Evolutionary conservation across 2,888 invertebrate species (phyloP), one percentile per base, ranked within the genome.

Genomic region (Eudasyphora cyanicolor): DNA sequence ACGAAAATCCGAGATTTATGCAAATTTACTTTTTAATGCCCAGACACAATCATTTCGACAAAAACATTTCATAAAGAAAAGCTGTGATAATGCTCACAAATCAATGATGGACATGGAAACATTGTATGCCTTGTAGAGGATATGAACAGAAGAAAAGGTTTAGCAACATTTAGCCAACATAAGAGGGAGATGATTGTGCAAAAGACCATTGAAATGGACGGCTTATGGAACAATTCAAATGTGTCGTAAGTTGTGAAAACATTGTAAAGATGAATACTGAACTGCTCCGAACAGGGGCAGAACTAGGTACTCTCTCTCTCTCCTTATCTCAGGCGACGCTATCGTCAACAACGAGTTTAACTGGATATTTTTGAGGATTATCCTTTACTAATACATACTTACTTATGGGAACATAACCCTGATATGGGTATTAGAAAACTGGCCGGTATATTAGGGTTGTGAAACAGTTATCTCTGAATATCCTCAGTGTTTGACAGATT

Each of bases 11-110:
- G 21, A 75, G 85, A 83, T 85, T 83, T 83, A 80, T 64, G 78
- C 74, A 80, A 82, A 85, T 84, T 80, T 79, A 76, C 76, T 70
- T 64, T 67, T 74, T 84, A 80, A 76, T 82, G 8, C 82, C 38
- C 49, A 51, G 45, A 57, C 42, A 71, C 75, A 82, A 75, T 62
- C 54, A 82, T 6, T 10, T 17, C 45, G 14, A 24, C 27, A 27
- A 27, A 24, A 12, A 21, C 14, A 67, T 70, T 74, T 62, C 54
- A 70, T 54, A 80, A 51, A 75, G 71, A 79, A 84, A 81, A 81
- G 78, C 84, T 78, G 84, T 81, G 71, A 84, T 84, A 81, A 84
- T 78, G 75, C 75, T 78, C 38, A 73, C 70, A 84, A 76, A 78
- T 78, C 77, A 84, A 71, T 38, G 67, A 1, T 77, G 49, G 54